Evolutionary conservation across 2,888 invertebrate species (phyloP), one percentile per base, ranked within the genome.

Genomic region (Tachystola acroxantha): DNA sequence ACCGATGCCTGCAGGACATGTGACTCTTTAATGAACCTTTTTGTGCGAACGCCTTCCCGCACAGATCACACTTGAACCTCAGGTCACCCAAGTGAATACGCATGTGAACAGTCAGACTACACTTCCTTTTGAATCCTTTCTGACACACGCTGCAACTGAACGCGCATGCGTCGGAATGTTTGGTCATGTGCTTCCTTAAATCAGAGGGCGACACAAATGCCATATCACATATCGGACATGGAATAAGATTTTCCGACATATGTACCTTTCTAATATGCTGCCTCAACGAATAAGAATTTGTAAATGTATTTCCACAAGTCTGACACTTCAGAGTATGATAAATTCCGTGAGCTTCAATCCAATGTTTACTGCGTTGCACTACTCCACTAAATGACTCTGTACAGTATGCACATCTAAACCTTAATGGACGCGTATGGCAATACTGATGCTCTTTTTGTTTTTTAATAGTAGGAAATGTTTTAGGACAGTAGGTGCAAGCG

Each of bases 81-180:
- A 14, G 54, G 16, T 10, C 36, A 10, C 31, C 30, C 4, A 22
- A 10, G 10, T 36, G 70, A 9, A 61, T 59, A 26, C 57, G 51
- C 54, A 58, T 43, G 32, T 73, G 71, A 11, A 63, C 53, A 2
- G 16, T 52, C 14, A 73, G 36, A 2, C 71, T 66, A 29, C 57
- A 63, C 41, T 66, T 73, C 6, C 65, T 51, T 3, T 55, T 66
- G 31, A 70, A 80, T 1, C 64, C 48, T 31, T 72, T 74, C 1
- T 53, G 52, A 37, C 81, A 80, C 1, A 75, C 51, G 0, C 68
- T 69, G 25, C 80, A 81, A 34, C 61, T 53, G 24, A 63, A 77
- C 32, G 62, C 72, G 42, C 74, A 81, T 1, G 59, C 59, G 0
- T 70, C 75, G 16, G 60, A 48, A 24, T 56, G 58, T 4, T 37